Percentiles rank a stretch among this genome's conserved stretches.
Conservation (phyloP, 2,797 vertebrate species). For the Danio jaintianensis region DNA sequence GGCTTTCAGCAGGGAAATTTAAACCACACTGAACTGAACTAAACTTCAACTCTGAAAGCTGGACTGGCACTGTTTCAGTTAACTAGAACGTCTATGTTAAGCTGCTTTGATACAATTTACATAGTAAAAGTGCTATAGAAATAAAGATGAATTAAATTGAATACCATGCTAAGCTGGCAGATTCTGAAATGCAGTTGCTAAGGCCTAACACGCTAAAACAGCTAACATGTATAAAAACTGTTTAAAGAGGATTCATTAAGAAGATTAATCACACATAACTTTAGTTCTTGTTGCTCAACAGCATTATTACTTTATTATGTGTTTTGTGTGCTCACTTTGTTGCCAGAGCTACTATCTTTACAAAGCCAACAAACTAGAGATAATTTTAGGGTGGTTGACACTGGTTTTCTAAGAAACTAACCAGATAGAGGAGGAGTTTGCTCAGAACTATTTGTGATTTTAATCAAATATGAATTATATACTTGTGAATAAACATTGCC, state of each 20-base stretch:
- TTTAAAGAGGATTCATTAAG: background rate
- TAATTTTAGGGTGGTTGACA: slow-evolving; percentile 3
- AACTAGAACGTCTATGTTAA: too few species aligned
- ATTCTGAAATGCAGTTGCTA: background rate
- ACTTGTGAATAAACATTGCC: background rate
- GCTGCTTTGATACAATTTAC: too few species aligned
- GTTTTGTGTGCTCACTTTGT: slow-evolving; percentile 1
- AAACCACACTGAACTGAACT: too few species aligned
- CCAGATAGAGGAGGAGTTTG: background rate
- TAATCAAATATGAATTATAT: background rate
- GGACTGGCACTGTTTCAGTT: too few species aligned
- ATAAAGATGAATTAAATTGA: too few species aligned
- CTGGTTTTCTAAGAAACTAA: background rate
- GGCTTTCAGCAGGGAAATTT: too few species aligned
- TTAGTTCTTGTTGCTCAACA: slow-evolving; percentile 16
- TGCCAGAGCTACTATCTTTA: slow-evolving; percentile 1
- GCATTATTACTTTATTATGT: background rate
- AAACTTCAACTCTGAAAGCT: too few species aligned
- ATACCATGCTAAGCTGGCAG: background rate
- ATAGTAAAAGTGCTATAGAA: too few species aligned
- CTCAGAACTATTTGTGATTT: background rate
- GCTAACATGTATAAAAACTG: background rate
- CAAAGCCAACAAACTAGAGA: background rate
- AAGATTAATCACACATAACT: slow-evolving; percentile 1
- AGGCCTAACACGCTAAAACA: background rate